Percentiles rank a stretch among this genome's conserved stretches.
phyloP scores from a whole-genome alignment of 2,888 invertebrate species.

The Dicycla oo region DNA sequence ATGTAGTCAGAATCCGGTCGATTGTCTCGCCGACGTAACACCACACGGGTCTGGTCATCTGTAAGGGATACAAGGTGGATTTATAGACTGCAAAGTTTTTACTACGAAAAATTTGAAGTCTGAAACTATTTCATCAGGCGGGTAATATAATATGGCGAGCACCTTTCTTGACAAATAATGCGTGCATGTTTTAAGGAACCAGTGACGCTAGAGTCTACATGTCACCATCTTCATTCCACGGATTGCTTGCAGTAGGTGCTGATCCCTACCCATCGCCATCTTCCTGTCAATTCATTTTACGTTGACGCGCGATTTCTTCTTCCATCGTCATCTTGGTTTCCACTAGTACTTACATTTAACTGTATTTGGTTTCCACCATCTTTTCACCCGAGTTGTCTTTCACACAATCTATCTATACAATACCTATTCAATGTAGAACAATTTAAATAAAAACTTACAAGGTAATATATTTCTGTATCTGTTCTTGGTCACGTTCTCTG shows the following conservation, averaged over 20 bases:
- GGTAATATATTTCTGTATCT: slow-evolving; percentile 99
- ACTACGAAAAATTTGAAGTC: neutral
- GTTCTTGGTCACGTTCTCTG: slow-evolving; percentile 97
- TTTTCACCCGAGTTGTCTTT: too few species aligned
- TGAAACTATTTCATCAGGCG: neutral
- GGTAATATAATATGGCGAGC: neutral
- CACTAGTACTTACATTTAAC: neutral
- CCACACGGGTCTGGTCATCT: slow-evolving; percentile 98
- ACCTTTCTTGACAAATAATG: neutral
- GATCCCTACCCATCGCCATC: neutral
- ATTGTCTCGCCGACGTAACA: slow-evolving; percentile 92
- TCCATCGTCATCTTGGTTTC: too few species aligned
- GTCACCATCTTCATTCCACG: too few species aligned
- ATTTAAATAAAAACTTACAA: slow-evolving; percentile 83
- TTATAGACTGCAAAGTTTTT: neutral
- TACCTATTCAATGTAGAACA: neutral
- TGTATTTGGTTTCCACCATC: neutral
- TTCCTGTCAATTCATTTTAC: neutral
- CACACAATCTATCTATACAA: neutral
- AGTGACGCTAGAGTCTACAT: neutral
- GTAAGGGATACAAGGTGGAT: slow-evolving; percentile 23
- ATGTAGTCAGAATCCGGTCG: slow-evolving; percentile 96
- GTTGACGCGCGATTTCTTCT: too few species aligned
- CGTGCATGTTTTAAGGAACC: neutral
- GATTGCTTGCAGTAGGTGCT: neutral